Evolutionary conservation across 2,113 vertebrate species (phyloP).

Genomic region (Genyomyrus donnyi): DNA sequence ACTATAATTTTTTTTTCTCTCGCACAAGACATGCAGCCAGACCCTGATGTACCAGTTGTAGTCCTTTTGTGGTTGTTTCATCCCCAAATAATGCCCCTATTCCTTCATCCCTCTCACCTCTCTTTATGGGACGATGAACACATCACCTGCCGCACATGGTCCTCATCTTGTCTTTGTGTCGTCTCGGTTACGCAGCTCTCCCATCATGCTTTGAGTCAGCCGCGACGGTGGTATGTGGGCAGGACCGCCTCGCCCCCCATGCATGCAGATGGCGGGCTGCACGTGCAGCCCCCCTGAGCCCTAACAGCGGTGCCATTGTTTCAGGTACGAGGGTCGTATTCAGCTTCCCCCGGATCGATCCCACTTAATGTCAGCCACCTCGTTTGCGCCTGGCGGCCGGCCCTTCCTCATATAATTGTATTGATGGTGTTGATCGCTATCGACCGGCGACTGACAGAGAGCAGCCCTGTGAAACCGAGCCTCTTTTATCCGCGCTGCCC

Average conservation of each 20-base stretch:
- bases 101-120: neutral
- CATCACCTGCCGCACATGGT: neutral
- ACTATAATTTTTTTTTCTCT: neutral
- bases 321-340: conserved; percentile 55
- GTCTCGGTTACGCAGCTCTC: neutral
- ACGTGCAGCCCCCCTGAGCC: conserved; percentile 23
- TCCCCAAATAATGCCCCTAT: neutral
- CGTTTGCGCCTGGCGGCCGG: conserved; percentile 63
- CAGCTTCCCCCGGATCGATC: conserved; percentile 71
- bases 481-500: conserved; percentile 47
- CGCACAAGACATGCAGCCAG: neutral
- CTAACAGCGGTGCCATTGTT: conserved; percentile 39
- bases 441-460: conserved; percentile 35
- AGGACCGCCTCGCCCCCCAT: neutral
- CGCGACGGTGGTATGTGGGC: neutral
- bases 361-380: conserved; percentile 68
- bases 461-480: conserved; percentile 40
- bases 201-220: neutral
- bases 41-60: neutral
- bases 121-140: neutral
- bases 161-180: neutral
- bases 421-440: conserved; percentile 71
- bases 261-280: neutral
- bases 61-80: neutral
- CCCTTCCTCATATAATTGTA: conserved; percentile 74